Evolutionary conservation across 2,797 vertebrate species (phyloP), one percentile per base, ranked within the genome.

Genomic region (Phrynocephalus guinanensis): DNA sequence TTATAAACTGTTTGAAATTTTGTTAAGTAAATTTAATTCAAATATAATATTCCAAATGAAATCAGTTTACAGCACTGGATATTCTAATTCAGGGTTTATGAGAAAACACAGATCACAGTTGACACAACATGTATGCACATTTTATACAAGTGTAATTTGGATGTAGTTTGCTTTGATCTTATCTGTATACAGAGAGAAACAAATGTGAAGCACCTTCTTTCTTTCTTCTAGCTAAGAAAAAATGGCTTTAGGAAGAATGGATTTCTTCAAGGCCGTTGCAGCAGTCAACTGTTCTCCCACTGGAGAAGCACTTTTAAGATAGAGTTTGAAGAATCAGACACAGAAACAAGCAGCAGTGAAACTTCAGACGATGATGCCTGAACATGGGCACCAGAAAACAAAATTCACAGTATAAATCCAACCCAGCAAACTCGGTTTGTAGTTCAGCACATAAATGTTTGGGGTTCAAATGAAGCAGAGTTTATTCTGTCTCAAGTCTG

Each of bases 281-380:
- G 97, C 88, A 97, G 97, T 95, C 87, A 88, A 88, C 98, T 99
- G 95, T 98, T 99, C 96, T 98, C 98, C 96, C 97, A 98, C 95
- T 99, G 99, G 98, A 98, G 98, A 97, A 98, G 97, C 97, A 97
- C 98, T 96, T 97, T 97, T 89, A 98, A 98, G 96, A 96, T 97
- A 79, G 98, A 98, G 88, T 97, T 98, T 86, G 98, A 99, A 95
- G 98, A 97, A 94, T 99, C 98, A 0, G 98, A 99, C 94, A 98
- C 98, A 1, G 98, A 99, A 96, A 99, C 99, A 89, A 98, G 98
- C 97, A 99, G 99, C 98, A 98, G 98, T 92, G 98, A 99, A 97
- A 99, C 98, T 89, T 99, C 98, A 79, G 99, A 99, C 88, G 98
- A 99, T 1, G 98, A 97, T 93, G 97, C 97, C 94, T 97, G 96